Percentiles rank a stretch among this genome's conserved stretches.
Conservation (phyloP, 2,797 vertebrate species). For the Hephaestus fuliginosus region DNA sequence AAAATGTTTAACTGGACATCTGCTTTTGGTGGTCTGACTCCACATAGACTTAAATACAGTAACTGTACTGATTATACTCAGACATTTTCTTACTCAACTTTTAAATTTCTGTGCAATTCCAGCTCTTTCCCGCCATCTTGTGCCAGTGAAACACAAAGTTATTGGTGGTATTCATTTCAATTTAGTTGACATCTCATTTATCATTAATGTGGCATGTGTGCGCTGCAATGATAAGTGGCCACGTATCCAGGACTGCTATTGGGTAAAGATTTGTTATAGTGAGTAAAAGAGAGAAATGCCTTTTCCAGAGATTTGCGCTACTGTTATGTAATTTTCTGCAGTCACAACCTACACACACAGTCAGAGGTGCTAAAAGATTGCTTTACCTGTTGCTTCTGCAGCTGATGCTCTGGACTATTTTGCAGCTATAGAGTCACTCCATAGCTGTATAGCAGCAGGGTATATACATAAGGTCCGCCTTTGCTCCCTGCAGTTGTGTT, state of each 20-base stretch:
- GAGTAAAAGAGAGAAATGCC: slow-evolving; percentile 14
- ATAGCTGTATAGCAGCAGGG: slow-evolving; percentile 4
- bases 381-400: slow-evolving; percentile 58
- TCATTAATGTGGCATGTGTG: background rate
- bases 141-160: background rate
- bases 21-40: background rate
- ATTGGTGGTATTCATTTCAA: background rate
- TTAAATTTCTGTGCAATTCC: background rate
- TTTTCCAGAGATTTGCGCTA: slow-evolving; percentile 42
- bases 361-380: slow-evolving; percentile 47
- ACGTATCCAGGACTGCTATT: background rate
- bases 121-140: background rate
- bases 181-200: background rate
- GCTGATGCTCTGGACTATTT: slow-evolving; percentile 19
- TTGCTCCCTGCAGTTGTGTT: slow-evolving; percentile 15
- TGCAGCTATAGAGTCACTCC: slow-evolving; percentile 18
- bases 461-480: background rate
- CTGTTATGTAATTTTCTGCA: slow-evolving; percentile 70
- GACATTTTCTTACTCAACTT: background rate
- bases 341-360: slow-evolving; percentile 65
- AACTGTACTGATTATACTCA: background rate
- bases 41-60: background rate
- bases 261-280: background rate
- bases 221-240: background rate
- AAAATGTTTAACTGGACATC: background rate